Base-by-base conservation (phyloP, 2,888 invertebrate genomes). In the Eupithecia exiguata region DNA sequence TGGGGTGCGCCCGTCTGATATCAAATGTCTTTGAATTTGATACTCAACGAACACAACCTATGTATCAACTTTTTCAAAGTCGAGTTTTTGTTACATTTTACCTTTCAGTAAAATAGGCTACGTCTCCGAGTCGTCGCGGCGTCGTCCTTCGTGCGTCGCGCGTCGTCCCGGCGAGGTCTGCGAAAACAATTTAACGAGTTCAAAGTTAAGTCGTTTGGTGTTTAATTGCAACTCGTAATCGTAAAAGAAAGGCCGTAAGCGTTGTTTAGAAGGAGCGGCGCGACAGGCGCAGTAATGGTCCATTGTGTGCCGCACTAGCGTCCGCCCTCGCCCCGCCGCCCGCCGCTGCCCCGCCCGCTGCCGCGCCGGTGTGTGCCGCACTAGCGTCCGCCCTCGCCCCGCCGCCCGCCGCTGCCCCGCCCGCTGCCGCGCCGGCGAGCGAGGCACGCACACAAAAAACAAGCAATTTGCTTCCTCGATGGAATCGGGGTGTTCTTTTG, bases 211-310 rank as follows among this genome's bases (percentile, higher is more conserved):
- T 84, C 86, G 83, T 85, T 85, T 80, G 81, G 84, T 81, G 84
- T 86, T 86, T 87, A 86, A 86, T 87, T 85, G 86, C 83, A 77
- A 83, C 81, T 82, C 85, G 85, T 86, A 83, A 81, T 82, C 84
- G 85, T 86, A 84, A 87, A 86, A 84, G 83, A 83, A 84, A 85
- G 81, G 80, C 83, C 85, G 82, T 87, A 84, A 87, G 86, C 63
- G 80, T 84, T 80, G 84, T 82, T 84, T 81, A 82, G 81, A 78
- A 78, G 77, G 74, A 74, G 81, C 69, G 70, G 75, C 75, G 86
- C 84, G 77, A 38, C 36, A 21, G 73, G 69, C 74, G 79, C 79
- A 74, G 75, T 40, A 40, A 40, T 40, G 40, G 40, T 40, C 78
- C 78, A 77, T 62, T 62, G 62, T 62, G 35, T 9, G 38, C 7